Conservation (phyloP, 1,140 invertebrate genomes). For the Penaeus indicus region DNA sequence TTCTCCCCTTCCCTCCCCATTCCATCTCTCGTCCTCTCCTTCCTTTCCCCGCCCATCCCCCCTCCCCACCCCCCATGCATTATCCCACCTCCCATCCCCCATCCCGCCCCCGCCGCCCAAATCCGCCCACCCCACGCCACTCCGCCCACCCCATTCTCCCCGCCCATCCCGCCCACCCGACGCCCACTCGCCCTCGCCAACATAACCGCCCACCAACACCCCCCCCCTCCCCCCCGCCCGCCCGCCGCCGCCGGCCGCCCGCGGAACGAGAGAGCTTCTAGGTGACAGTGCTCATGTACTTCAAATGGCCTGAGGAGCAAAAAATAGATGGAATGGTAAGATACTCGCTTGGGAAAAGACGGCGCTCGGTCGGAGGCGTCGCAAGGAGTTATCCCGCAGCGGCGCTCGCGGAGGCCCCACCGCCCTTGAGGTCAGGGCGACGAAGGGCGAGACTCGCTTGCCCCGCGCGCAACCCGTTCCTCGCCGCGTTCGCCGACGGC, state of each 20-base stretch:
- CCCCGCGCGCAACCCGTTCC: not conserved
- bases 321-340: constrained; percentile 39
- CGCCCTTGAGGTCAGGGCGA: not conserved
- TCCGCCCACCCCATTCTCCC: not conserved
- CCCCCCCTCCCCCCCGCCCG: no score
- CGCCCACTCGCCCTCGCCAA: not conserved
- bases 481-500: not conserved
- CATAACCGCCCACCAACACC: not conserved
- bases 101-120: not conserved
- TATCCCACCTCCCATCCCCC: not conserved
- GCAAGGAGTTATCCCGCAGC: constrained; percentile 22
- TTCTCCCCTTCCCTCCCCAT: no score
- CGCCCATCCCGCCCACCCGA: not conserved
- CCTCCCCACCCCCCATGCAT: not conserved
- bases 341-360: constrained; percentile 32
- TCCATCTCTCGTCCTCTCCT: not conserved
- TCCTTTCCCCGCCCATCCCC: not conserved
- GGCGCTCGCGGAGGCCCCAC: not conserved
- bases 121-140: not conserved
- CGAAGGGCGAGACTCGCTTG: not conserved
- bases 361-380: not conserved
- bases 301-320: constrained; percentile 17
- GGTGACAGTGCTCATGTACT: constrained; percentile 50
- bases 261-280: constrained; percentile 9
- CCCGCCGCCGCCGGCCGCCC: not conserved